These are phyloP conservation scores for Anseranas semipalmata DNA, from an alignment of 2,113 vertebrate genomes.

Conservation along the genomic window DNA sequence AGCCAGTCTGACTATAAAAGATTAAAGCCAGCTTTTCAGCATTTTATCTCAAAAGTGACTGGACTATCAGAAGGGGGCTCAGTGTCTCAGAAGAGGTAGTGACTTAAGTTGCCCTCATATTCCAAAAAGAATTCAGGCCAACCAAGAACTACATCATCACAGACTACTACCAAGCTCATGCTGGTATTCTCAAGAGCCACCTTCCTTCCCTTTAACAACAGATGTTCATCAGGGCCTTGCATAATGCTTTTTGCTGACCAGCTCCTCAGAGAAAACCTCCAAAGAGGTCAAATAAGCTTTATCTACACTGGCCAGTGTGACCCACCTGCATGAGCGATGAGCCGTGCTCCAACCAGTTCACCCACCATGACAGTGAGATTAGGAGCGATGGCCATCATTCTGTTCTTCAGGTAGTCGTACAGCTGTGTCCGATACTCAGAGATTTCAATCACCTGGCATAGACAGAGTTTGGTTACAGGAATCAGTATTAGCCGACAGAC, in stretches of 20 bases:
- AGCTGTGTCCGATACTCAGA: constrained; percentile 93
- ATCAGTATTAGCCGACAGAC: background rate
- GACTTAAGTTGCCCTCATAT: constrained; percentile 87
- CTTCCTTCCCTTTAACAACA: background rate
- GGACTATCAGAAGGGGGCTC: constrained; percentile 51
- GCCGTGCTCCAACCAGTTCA: constrained; percentile 94
- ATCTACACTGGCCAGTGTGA: background rate
- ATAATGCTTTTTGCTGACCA: background rate
- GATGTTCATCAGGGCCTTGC: background rate
- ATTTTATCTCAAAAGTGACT: background rate
- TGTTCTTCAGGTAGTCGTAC: constrained; percentile 97
- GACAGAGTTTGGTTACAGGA: background rate
- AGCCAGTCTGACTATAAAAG: background rate
- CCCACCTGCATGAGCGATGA: constrained; percentile 95
- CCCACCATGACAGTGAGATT: constrained; percentile 97
- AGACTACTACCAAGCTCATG: constrained; percentile 61
- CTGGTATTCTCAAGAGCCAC: background rate
- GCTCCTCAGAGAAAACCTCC: background rate
- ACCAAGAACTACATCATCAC: constrained; percentile 80
- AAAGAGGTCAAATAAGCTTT: background rate
- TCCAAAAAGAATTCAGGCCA: constrained; percentile 78
- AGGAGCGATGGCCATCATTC: constrained; percentile 98
- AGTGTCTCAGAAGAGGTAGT: constrained; percentile 96
- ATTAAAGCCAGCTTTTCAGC: background rate
- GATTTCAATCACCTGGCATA: constrained; percentile 92